phyloP scores from a whole-genome alignment of 2,888 invertebrate genomes.

The Diplazon laetatorius region DNA sequence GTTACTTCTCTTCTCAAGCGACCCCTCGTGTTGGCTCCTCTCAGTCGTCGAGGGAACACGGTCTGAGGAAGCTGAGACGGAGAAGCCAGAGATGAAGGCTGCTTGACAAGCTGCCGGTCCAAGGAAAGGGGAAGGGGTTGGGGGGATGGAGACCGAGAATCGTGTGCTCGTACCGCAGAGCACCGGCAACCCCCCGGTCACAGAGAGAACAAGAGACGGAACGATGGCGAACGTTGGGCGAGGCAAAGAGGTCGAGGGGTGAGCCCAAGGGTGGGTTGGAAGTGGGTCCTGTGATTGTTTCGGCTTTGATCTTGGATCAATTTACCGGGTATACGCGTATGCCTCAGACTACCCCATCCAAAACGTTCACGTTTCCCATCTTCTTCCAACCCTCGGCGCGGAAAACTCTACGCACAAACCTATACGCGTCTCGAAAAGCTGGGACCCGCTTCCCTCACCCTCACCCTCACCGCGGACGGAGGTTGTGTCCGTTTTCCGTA shows the following conservation, averaged over 20 bases:
- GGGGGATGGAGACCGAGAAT: constrained; percentile 39
- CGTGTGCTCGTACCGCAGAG: constrained; percentile 7
- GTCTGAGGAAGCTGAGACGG: constrained; percentile 57
- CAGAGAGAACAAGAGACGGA: constrained; percentile 48
- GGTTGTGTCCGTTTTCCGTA: constrained; percentile 22
- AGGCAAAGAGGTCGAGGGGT: constrained; percentile 62
- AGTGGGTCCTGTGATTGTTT: constrained; percentile 82
- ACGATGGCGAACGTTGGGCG: constrained; percentile 41
- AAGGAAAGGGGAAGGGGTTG: constrained; percentile 20
- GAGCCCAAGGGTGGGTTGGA: constrained; percentile 65
- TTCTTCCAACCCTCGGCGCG: constrained; percentile 26
- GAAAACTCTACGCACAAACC: constrained; percentile 51
- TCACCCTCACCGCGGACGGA: no score
- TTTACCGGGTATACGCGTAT: constrained; percentile 80
- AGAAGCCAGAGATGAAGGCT: constrained; percentile 37
- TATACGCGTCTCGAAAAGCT: constrained; percentile 58
- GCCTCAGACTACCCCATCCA: constrained; percentile 70
- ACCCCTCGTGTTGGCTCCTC: constrained; percentile 54
- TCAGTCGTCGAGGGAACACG: constrained; percentile 47
- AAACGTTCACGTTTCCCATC: constrained; percentile 16
- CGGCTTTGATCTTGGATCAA: constrained; percentile 83
- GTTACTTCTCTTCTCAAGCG: constrained; percentile 75
- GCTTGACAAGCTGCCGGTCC: constrained; percentile 55
- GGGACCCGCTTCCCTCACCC: constrained; percentile 5
- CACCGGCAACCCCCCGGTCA: neutral